A percentile compares a stretch with the other conserved stretches of the same genome.
Evolutionary conservation across 2,888 invertebrate species (phyloP).

Genomic region (Lochmaea crataegi): DNA sequence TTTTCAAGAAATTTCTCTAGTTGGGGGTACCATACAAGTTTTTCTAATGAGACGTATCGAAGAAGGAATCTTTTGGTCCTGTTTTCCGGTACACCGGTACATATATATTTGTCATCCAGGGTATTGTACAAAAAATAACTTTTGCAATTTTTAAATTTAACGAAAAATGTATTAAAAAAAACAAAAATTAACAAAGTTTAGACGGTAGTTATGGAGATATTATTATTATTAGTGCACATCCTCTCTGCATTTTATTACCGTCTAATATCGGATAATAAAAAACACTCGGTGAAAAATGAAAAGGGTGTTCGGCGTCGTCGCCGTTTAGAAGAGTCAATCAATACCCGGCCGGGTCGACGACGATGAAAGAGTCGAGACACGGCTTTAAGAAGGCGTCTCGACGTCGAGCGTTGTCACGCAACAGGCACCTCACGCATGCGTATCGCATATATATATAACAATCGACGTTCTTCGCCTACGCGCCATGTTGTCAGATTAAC

Average conservation of each 20-base stretch:
- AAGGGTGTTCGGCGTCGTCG: slow-evolving; percentile 21
- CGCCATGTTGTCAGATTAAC: slow-evolving; percentile 22
- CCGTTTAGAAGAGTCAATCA: slow-evolving; percentile 22
- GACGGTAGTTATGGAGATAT: too few species aligned
- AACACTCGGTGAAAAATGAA: slow-evolving; percentile 30
- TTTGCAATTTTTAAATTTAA: too few species aligned
- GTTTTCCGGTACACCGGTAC: too few species aligned
- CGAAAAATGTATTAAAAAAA: too few species aligned
- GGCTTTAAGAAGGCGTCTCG: slow-evolving; percentile 56
- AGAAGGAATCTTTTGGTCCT: too few species aligned
- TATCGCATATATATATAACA: slow-evolving; percentile 25
- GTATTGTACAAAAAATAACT: too few species aligned
- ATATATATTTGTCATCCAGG: too few species aligned
- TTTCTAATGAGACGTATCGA: too few species aligned
- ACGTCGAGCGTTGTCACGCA: slow-evolving; percentile 61
- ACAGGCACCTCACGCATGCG: slow-evolving; percentile 57
- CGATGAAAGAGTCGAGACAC: slow-evolving; percentile 24
- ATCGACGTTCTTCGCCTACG: slow-evolving; percentile 31
- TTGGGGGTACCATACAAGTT: too few species aligned
- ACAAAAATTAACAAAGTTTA: too few species aligned
- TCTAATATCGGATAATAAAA: slow-evolving; percentile 5
- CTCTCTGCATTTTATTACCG: neutral
- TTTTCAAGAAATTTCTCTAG: too few species aligned
- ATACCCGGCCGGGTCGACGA: slow-evolving; percentile 38
- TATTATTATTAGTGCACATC: neutral